Conservation (phyloP, 2,113 vertebrate genomes). For the Festucalex cinctus region DNA sequence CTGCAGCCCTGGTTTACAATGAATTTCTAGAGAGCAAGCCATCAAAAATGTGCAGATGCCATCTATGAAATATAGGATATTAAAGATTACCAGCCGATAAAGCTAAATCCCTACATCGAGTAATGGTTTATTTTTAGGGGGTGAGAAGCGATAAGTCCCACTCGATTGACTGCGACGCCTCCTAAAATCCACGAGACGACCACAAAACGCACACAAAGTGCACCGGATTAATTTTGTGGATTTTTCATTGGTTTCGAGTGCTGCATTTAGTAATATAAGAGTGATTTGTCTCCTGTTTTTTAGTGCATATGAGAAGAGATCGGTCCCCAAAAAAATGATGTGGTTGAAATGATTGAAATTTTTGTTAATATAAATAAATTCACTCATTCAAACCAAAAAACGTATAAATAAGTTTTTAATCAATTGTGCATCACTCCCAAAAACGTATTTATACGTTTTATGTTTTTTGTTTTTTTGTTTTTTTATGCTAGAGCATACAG, state of each 20-base stretch:
- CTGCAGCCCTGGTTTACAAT: neutral
- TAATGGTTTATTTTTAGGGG: conserved; percentile 12
- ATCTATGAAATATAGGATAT: conserved; percentile 38
- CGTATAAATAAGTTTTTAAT: no score
- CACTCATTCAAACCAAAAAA: no score
- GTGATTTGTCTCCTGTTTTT: neutral
- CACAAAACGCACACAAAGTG: neutral
- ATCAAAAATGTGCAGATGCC: conserved; percentile 30
- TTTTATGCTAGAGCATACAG: no score
- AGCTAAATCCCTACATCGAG: conserved; percentile 36
- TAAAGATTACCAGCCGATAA: conserved; percentile 40
- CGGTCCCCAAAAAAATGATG: no score
- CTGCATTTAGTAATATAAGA: neutral
- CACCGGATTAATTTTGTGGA: neutral
- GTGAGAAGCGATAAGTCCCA: neutral
- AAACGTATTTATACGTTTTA: no score
- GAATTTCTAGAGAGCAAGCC: conserved; percentile 11
- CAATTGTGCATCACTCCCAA: no score
- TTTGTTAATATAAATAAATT: no score
- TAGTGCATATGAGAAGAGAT: neutral
- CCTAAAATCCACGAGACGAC: neutral
- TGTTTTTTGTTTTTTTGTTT: no score
- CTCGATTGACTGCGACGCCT: neutral
- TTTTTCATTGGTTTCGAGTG: neutral
- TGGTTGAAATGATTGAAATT: no score